A percentile compares a stretch with the other conserved stretches of the same genome.
phyloP scores from a whole-genome alignment of 2,888 invertebrate genomes.

The Mesoligia furuncula region DNA sequence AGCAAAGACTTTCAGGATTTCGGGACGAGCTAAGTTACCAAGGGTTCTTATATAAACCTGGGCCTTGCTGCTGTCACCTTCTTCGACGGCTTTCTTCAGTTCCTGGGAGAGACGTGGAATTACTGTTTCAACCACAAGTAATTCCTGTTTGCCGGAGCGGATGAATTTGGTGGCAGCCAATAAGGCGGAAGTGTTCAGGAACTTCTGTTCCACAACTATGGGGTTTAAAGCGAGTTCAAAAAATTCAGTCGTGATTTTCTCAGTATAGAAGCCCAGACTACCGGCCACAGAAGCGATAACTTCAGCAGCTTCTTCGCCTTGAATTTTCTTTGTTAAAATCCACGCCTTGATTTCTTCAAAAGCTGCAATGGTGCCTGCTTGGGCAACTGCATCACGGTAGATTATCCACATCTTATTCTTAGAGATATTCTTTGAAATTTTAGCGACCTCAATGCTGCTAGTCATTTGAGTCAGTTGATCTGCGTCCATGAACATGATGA shows the following conservation, averaged over 20 bases:
- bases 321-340: conserved; percentile 89
- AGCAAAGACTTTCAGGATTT: conserved; percentile 91
- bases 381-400: conserved; percentile 92
- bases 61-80: conserved; percentile 89
- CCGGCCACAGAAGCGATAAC: conserved; percentile 89
- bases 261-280: conserved; percentile 90
- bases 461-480: conserved; percentile 90
- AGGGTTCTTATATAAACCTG: conserved; percentile 92
- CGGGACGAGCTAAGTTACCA: conserved; percentile 91
- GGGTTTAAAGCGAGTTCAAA: conserved; percentile 90
- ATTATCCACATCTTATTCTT: conserved; percentile 90
- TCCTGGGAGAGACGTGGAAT: conserved; percentile 90
- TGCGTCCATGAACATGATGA: conserved; percentile 91
- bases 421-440: conserved; percentile 79
- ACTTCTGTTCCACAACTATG: conserved; percentile 86
- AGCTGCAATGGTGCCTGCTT: conserved; percentile 92
- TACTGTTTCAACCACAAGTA: conserved; percentile 89
- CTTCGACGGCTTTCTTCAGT: conserved; percentile 89
- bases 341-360: conserved; percentile 90
- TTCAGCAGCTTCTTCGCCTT: conserved; percentile 90
- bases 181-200: conserved; percentile 90
- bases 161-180: conserved; percentile 91
- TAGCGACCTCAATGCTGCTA: conserved; percentile 84
- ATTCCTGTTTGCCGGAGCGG: conserved; percentile 90
- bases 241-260: conserved; percentile 90